Evolutionary conservation across 2,797 vertebrate genomes (phyloP).

Genomic region (Parauchenoglanis ngamensis): DNA sequence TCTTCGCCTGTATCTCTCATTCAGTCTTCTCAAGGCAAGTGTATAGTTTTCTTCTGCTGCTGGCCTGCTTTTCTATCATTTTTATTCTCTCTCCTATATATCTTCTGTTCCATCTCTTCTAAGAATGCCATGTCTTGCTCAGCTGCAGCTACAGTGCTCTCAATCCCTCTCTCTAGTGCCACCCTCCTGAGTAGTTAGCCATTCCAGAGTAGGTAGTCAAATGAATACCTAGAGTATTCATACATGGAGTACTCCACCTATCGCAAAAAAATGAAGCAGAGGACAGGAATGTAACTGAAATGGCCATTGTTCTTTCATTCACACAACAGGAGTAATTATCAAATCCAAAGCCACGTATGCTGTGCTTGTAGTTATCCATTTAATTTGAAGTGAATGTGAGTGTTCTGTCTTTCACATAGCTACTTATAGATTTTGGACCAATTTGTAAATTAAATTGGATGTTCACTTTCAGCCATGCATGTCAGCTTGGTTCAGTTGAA

Average conservation of each 20-base stretch:
- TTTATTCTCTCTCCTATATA: conserved; percentile 47
- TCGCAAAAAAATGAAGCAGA: conserved; percentile 24
- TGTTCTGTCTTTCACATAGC: conserved; percentile 23
- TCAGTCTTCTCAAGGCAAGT: conserved; percentile 97
- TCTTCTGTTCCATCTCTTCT: conserved; percentile 40
- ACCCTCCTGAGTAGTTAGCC: conserved; percentile 64
- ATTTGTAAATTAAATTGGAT: conserved; percentile 15
- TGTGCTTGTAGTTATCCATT: neutral
- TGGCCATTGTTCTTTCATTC: conserved; percentile 5
- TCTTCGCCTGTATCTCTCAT: conserved; percentile 94
- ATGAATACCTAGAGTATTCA: neutral
- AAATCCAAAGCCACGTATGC: neutral
- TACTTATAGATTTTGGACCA: neutral
- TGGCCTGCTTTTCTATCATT: conserved; percentile 65
- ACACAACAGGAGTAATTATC: neutral
- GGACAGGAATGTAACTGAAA: conserved; percentile 32
- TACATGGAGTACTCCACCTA: conserved; percentile 13
- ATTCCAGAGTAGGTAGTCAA: conserved; percentile 48
- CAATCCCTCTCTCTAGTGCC: conserved; percentile 74
- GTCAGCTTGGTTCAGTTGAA: conserved; percentile 11
- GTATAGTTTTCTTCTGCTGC: conserved; percentile 78
- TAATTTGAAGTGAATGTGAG: conserved; percentile 3
- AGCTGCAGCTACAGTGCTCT: conserved; percentile 70
- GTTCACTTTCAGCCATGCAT: conserved; percentile 5
- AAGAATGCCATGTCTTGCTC: conserved; percentile 57